Base-by-base conservation (phyloP, 1,140 invertebrate species). In the Bombus soroeensis region DNA sequence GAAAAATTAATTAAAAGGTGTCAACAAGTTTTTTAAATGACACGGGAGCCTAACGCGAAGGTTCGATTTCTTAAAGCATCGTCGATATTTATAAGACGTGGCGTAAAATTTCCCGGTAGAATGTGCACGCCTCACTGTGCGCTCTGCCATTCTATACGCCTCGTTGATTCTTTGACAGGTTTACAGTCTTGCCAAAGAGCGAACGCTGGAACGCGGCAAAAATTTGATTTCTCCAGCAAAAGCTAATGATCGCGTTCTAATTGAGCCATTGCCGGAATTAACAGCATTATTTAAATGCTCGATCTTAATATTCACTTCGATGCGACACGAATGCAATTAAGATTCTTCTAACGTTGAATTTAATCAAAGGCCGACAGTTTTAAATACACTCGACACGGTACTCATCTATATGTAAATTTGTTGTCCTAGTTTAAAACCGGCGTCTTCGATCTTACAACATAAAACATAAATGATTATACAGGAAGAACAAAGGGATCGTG, bases 111-210 rank as follows among this genome's bases (percentile, higher is more conserved):
- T 73, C 37, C 32, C 39, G 47, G 13, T n/a, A 28, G 80, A 71
- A 59, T 81, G 68, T 81, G 25, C 47, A 43, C 53, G 68, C 12
- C 34, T 39, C 41, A 22, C 32, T 32, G 68, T 72, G 4, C 47
- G 13, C 47, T 81, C 68, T 41, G 57, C 43, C 80, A 43, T 81
- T 73, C 39, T n/a, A 43, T 41, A 34, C 80, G 70, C 70, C 68
- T 73, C 80, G 43, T 81, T 74, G 80, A 13, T 6, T n/a, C 43
- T 81, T 74, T 39, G 70, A 81, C 37, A 47, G 47, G 80, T 41
- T 73, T 53, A 39, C 37, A 41, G n/a, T 15, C 34, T 39, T 57
- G 9, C 28, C 28, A 9, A 41, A 28, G 18, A 57, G 37, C 34
- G 53, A 25, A 41, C 66, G 34, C 18, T 41, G 37, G 79, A 39